Percentiles rank a stretch among this genome's conserved stretches.
Evolutionary conservation across 2,888 invertebrate genomes (phyloP).

Genomic region (Dicyrtoma fusca): DNA sequence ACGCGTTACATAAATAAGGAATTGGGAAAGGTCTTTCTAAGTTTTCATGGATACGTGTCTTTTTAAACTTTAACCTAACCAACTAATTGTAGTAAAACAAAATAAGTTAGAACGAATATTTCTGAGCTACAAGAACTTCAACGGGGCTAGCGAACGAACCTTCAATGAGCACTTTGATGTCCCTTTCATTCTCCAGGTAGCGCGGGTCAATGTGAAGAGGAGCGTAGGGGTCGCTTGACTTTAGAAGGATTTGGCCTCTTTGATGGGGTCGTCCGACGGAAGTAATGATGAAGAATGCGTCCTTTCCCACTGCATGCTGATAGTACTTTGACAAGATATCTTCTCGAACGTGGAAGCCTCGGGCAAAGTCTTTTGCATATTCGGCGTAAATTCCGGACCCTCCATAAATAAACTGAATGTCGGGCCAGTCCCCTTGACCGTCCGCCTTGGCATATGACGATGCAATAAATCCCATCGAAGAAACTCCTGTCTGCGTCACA

Average conservation of each 20-base stretch:
- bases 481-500: conserved; percentile 35
- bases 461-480: conserved; percentile 47
- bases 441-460: conserved; percentile 43
- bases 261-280: conserved; percentile 46
- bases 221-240: conserved; percentile 42
- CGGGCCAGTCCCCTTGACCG: conserved; percentile 52
- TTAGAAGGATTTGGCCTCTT: conserved; percentile 44
- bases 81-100: no score
- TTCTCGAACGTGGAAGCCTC: conserved; percentile 45
- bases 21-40: no score
- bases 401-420: conserved; percentile 45
- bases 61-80: no score
- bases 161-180: conserved; percentile 46
- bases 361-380: conserved; percentile 46
- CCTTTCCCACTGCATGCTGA: conserved; percentile 44
- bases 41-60: no score
- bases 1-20: no score
- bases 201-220: conserved; percentile 51
- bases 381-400: conserved; percentile 43
- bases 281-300: conserved; percentile 51
- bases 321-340: conserved; percentile 45
- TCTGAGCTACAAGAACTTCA: not conserved
- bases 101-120: not conserved
- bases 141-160: no score
- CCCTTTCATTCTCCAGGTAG: conserved; percentile 49